phyloP scores from a whole-genome alignment of 2,888 invertebrate genomes.

The Sminthurides aquaticus region DNA sequence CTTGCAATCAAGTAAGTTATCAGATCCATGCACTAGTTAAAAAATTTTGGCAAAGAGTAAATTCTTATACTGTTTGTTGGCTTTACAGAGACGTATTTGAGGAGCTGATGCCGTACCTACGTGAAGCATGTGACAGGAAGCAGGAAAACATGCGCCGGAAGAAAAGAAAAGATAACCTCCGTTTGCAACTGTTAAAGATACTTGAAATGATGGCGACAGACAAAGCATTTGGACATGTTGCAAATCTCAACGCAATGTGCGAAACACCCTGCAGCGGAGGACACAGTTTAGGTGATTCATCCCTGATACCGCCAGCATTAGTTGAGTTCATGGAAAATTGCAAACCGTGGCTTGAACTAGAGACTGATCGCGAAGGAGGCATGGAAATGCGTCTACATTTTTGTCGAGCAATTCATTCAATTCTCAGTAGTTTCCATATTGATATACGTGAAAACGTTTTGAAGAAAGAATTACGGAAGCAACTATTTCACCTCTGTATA shows the following conservation, averaged over 20 bases:
- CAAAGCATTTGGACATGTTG: slow-evolving; percentile 66
- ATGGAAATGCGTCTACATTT: slow-evolving; percentile 39
- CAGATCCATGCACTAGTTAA: no score
- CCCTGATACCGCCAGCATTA: slow-evolving; percentile 30
- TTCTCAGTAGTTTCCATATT: slow-evolving; percentile 39
- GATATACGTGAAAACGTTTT: slow-evolving; percentile 58
- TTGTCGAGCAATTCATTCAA: slow-evolving; percentile 32
- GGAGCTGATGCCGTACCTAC: slow-evolving; percentile 77
- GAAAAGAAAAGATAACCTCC: slow-evolving; percentile 79
- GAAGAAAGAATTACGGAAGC: slow-evolving; percentile 76
- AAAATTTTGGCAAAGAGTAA: no score
- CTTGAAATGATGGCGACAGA: slow-evolving; percentile 86
- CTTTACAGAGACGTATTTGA: slow-evolving; percentile 82
- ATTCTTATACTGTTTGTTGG: slow-evolving; percentile 16
- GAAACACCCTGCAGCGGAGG: slow-evolving; percentile 32
- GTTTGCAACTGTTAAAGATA: slow-evolving; percentile 83
- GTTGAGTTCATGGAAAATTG: slow-evolving; percentile 40
- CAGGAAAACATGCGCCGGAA: slow-evolving; percentile 93
- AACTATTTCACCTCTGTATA: slow-evolving; percentile 83
- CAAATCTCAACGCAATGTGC: slow-evolving; percentile 28
- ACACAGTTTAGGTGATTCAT: slow-evolving; percentile 28
- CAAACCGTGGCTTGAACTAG: slow-evolving; percentile 40
- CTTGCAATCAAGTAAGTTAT: slow-evolving; percentile 80
- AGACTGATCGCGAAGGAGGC: slow-evolving; percentile 41
- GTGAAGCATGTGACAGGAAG: slow-evolving; percentile 93